A percentile compares a stretch with the other conserved stretches of the same genome.
Evolutionary conservation across 2,888 invertebrate genomes (phyloP).

Genomic region (Leistus spinibarbis): DNA sequence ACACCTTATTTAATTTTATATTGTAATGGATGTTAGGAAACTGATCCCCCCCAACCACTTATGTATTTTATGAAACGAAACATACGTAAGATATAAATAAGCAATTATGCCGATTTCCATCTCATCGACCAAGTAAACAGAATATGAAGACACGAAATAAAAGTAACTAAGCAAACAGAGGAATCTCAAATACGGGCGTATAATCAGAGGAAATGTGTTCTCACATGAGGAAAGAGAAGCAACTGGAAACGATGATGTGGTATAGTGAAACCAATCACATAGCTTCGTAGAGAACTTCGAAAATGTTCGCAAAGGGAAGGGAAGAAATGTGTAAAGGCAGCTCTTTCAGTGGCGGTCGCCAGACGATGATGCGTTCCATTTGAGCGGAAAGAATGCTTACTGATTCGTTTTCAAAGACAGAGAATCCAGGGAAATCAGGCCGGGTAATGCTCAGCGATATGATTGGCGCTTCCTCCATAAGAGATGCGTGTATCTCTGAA

Average conservation of each 20-base stretch:
- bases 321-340: slow-evolving; percentile 30
- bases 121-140: background rate
- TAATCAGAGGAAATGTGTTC: background rate
- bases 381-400: slow-evolving; percentile 17
- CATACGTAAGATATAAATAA: too few relatives aligned
- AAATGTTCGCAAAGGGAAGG: background rate
- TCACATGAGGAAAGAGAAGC: background rate
- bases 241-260: background rate
- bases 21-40: too few relatives aligned
- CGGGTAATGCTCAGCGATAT: slow-evolving; percentile 30
- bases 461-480: slow-evolving; percentile 6
- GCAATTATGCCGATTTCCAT: background rate
- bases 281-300: background rate
- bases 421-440: slow-evolving; percentile 16
- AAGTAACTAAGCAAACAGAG: background rate
- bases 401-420: slow-evolving; percentile 26
- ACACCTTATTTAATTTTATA: too few relatives aligned
- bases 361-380: slow-evolving; percentile 24
- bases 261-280: slow-evolving; percentile 14
- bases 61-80: too few relatives aligned
- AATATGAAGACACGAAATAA: background rate
- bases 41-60: too few relatives aligned
- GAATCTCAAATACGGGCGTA: background rate
- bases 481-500: background rate
- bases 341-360: slow-evolving; percentile 26